A percentile compares a stretch with the other conserved stretches of the same genome.
phyloP scores from a whole-genome alignment of 2,888 invertebrate species.

The Acronicta aceris region DNA sequence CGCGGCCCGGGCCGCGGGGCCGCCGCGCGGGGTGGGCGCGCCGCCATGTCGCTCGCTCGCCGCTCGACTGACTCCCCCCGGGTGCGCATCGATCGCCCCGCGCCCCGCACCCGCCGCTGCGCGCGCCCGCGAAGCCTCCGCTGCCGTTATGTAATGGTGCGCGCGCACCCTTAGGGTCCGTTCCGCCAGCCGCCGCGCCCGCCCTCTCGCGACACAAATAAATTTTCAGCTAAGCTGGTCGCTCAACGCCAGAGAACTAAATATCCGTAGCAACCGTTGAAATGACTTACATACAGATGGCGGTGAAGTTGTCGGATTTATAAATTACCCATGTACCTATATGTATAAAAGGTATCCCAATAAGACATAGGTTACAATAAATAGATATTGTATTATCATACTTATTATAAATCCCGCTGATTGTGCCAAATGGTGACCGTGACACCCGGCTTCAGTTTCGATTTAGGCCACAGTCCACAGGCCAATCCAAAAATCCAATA shows the following conservation, averaged over 20 bases:
- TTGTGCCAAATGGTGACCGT: no score
- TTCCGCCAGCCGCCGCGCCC: conserved; percentile 73
- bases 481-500: no score
- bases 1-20: conserved; percentile 89
- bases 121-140: conserved; percentile 77
- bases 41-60: conserved; percentile 88
- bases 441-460: no score
- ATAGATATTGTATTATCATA: no score
- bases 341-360: no score
- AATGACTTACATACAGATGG: conserved; percentile 38
- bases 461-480: no score
- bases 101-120: conserved; percentile 81
- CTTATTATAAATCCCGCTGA: no score
- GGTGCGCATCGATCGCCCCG: conserved; percentile 87
- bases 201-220: conserved; percentile 64
- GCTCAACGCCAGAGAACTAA: conserved; percentile 37
- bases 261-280: conserved; percentile 14
- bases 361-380: no score
- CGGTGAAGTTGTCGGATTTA: conserved; percentile 7
- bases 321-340: background rate
- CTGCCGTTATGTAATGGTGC: conserved; percentile 84
- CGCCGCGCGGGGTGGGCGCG: conserved; percentile 89
- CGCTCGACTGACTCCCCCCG: conserved; percentile 88
- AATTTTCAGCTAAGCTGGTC: conserved; percentile 50
- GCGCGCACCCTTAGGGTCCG: conserved; percentile 78